phyloP scores from a whole-genome alignment of 2,797 vertebrate genomes.

The Phoxinus dragarum region DNA sequence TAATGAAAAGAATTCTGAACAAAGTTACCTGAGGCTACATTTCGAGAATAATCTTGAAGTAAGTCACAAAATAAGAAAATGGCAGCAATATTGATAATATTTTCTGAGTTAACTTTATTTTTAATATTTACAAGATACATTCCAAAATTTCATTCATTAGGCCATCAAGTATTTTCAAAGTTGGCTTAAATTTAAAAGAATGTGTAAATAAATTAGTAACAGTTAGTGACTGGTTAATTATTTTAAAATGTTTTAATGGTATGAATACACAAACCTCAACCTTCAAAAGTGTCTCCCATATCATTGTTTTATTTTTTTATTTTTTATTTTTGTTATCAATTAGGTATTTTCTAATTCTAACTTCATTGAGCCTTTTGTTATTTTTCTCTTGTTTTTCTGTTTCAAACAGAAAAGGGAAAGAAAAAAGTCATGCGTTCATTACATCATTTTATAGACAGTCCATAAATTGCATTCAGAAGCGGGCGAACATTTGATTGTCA shows the following conservation, averaged over 20 bases:
- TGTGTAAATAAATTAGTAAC: too few relatives aligned
- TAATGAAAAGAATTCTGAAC: background rate
- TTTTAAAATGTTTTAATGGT: background rate
- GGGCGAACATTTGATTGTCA: conserved; percentile 21
- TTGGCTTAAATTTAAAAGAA: background rate
- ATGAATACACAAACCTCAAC: background rate
- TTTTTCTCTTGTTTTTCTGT: background rate
- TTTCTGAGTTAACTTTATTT: background rate
- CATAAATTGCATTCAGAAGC: background rate
- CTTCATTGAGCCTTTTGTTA: background rate
- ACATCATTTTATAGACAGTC: conserved; percentile 19
- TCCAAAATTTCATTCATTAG: background rate
- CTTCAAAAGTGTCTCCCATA: background rate
- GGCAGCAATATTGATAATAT: background rate
- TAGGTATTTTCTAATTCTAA: background rate
- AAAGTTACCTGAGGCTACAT: background rate
- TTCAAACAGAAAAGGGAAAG: background rate
- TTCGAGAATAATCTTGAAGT: background rate
- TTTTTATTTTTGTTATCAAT: background rate
- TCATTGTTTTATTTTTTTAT: background rate
- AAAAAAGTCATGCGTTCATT: conserved; percentile 21
- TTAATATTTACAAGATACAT: background rate
- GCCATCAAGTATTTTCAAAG: background rate
- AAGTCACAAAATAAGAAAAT: background rate
- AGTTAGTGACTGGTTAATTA: background rate